Evolutionary conservation across 2,113 vertebrate species (phyloP), one percentile per base, ranked within the genome.

Genomic region (Aldabrachelys gigantea): DNA sequence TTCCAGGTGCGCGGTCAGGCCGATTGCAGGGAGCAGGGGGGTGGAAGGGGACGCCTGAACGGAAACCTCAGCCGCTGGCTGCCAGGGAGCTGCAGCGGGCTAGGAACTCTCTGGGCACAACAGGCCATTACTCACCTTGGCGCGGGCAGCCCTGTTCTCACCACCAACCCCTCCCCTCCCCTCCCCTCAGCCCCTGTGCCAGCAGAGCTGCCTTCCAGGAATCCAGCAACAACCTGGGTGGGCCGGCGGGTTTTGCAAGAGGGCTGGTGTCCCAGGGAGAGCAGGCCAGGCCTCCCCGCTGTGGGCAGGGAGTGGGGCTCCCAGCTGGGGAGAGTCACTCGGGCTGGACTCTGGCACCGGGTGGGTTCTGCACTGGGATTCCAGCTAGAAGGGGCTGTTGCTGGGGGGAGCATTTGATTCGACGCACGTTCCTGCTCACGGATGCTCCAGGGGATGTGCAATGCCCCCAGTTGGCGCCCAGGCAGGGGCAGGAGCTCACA

Each of bases 251-350:
- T 3, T 27, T 52, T 57, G 38, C 47, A 31, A 79, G 47, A 11
- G 14, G 41, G 24, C 44, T 19, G 4, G 5, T 38, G 9, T 92
- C 41, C 3, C 2, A 8, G 16, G n/a, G 86, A 57, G 16, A 54
- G 25, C 22, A 57, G 25, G 41, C 79, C 6, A 47, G 62, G 41
- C 22, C 49, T 44, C 3, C 13, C 29, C 0, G 1, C 8, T 21
- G 62, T 41, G 56, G 38, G 65, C 83, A 54, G 25, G 62, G 76
- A 13, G 65, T 56, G 76, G 38, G 24, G 25, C 12, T 16, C 9
- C 10, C 5, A 27, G 35, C 21, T 9, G 1, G 3, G 2, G 13
- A 59, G 17, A 27, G 12, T 24, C 1, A 1, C 29, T 27, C 57
- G 6, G 57, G 57, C 56, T 25, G 4, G 56, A 27, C 56, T 57